Evolutionary conservation across 2,888 invertebrate genomes (phyloP).

Genomic region (Exocentrus adspersus): DNA sequence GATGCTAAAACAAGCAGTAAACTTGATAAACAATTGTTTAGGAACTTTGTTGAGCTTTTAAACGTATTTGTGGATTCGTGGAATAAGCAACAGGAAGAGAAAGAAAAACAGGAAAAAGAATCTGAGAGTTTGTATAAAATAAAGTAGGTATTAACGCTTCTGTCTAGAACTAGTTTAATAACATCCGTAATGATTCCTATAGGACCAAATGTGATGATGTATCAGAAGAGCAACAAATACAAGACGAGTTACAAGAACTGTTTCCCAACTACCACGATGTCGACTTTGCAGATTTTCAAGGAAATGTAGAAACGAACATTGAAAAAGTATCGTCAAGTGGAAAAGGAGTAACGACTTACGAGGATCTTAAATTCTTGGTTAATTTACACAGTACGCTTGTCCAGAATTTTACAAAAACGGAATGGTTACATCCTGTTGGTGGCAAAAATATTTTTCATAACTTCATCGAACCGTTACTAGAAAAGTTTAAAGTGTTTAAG

Average conservation of each 20-base stretch:
- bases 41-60: constrained; percentile 67
- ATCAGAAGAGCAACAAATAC: constrained; percentile 74
- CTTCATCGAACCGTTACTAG: constrained; percentile 67
- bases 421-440: constrained; percentile 69
- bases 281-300: constrained; percentile 76
- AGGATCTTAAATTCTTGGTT: constrained; percentile 70
- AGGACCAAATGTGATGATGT: constrained; percentile 74
- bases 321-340: constrained; percentile 41
- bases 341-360: constrained; percentile 60
- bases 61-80: constrained; percentile 75
- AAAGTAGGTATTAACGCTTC: constrained; percentile 62
- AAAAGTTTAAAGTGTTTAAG: constrained; percentile 71
- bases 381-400: constrained; percentile 72
- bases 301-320: constrained; percentile 36
- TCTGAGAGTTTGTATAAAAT: constrained; percentile 82
- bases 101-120: constrained; percentile 74
- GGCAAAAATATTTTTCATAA: constrained; percentile 53
- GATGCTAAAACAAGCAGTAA: constrained; percentile 57
- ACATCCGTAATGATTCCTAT: constrained; percentile 23
- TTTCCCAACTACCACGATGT: constrained; percentile 76
- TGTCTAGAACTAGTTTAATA: neutral
- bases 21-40: constrained; percentile 50
- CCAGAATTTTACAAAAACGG: constrained; percentile 67
- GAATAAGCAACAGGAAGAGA: constrained; percentile 78
- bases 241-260: constrained; percentile 73